Base-by-base conservation (phyloP, 2,113 vertebrate genomes). In the Catagonus wagneri region DNA sequence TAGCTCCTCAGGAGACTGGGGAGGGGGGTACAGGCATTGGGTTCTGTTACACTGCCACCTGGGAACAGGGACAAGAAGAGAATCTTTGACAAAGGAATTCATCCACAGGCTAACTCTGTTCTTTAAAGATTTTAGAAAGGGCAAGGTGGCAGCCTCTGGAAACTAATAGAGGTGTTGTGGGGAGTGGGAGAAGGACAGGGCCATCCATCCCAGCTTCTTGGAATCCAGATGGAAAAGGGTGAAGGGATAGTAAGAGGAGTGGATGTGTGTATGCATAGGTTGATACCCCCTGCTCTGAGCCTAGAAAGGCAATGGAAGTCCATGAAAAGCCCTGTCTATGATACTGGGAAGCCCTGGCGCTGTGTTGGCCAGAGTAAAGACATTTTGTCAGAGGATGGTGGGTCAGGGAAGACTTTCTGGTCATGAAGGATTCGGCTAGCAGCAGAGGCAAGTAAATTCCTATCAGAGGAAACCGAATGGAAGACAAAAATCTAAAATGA, bases 401-500 rank as follows among this genome's bases (percentile, higher is more conserved):
- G 83, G 61, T 84, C 20, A 75, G 60, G 54, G 69, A 83, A 88
- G 9, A 1, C n/a, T 83, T 92, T 52, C 50, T 96, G n/a, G 10
- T 74, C 44, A 80, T 72, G 58, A 94, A 93, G 80, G 65, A 66
- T 83, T 85, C 78, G 76, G 29, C 36, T 54, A 52, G 58, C 17
- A 20, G 15, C 60, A 34, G 50, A 74, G 68, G 23, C 84, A 86
- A 69, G 20, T 36, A 39, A 79, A 20, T 86, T 93, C 20, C 66
- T 66, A 17, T 61, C n/a, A 66, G 54, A 89, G 50, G 36, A 97
- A 78, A 32, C 15, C 87, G 1, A 39, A 23, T 23, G 54, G 69
- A 76, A 44, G 89, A 89, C 69, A 95, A 94, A 96, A 86, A 54
- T 93, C 23, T 52, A 90, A 93, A 93, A 68, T 85, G 32, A 94